Evolutionary conservation across 2,888 invertebrate species (phyloP), one percentile per base, ranked within the genome.

Genomic region (Entomobrya proxima): DNA sequence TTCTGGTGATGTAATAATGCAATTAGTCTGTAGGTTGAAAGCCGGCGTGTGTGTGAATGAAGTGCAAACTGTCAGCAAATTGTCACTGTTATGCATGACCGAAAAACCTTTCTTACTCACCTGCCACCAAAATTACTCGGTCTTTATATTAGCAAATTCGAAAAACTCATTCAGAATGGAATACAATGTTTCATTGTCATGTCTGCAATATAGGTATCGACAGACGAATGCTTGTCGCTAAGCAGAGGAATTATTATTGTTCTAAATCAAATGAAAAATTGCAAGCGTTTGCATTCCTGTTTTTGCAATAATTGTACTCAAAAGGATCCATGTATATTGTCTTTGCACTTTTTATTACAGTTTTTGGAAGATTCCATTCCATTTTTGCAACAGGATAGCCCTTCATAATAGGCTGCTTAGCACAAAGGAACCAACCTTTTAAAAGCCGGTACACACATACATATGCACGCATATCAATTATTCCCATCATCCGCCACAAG

Each of bases 71-170:
- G 67, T 50, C 79, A 79, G 72, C 72, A 80, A 67, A 69, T 18
- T 37, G 80, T 80, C 80, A 35, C 2, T 30, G 35, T 55, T 18
- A n/a, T 13, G 52, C 76, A 50, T 11, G 44, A 21, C 40, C 13
- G 40, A 55, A 76, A 76, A 30, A 50, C 21, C 55, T 55, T 30
- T 27, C 44, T 18, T 40, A 27, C 27, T 82, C 81, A 82, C 61
- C 81, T 82, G 81, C 75, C 81, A 82, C 58, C 27, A 27, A 75
- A 82, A 82, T 82, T 82, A 50, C 61, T 75, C 32, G 44, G 74
- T 55, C 52, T 50, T 80, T 80, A 80, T n/a, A n/a, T 69, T 24
- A 37, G 35, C 80, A 72, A 80, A 72, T 80, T 72, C 35, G 13
- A 55, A 18, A 21, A 24, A 30, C n/a, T 30, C 15, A 55, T 37